These are phyloP conservation scores for Apis laboriosa DNA, from an alignment of 1,140 invertebrate genomes.

Conservation along the genomic window DNA sequence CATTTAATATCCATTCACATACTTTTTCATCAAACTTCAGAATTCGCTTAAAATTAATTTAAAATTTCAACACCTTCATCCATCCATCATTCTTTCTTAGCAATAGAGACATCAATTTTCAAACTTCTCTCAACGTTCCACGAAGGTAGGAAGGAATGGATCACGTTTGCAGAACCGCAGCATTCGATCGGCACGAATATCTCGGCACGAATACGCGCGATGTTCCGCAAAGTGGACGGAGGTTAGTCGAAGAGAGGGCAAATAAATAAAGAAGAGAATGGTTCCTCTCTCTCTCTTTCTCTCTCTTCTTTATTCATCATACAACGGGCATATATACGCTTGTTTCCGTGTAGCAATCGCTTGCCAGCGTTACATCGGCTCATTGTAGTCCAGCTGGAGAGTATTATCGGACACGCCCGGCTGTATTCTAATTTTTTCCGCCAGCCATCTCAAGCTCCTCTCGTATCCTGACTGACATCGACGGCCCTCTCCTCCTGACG, in stretches of 20 bases:
- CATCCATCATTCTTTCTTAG: no score
- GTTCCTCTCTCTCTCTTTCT: conserved; percentile 35
- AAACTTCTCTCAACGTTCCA: neutral
- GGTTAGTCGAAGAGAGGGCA: neutral
- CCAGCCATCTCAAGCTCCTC: conserved; percentile 20
- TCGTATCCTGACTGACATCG: conserved; percentile 24
- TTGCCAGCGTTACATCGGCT: conserved; percentile 40
- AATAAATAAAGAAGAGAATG: conserved; percentile 43
- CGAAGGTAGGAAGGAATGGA: neutral
- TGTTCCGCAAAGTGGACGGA: neutral
- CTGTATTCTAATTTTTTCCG: conserved; percentile 41
- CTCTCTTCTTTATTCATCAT: conserved; percentile 55
- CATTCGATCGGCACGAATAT: neutral
- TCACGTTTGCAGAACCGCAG: neutral
- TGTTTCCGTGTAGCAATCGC: conserved; percentile 45
- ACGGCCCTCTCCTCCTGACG: conserved; percentile 26
- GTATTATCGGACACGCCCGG: conserved; percentile 55
- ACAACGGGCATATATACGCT: conserved; percentile 8
- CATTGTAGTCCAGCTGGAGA: conserved; percentile 45
- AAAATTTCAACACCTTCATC: no score
- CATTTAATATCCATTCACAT: no score
- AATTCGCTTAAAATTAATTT: no score
- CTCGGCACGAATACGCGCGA: conserved; percentile 28
- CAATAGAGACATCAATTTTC: no score
- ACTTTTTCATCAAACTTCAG: no score